Evolutionary conservation across 2,113 vertebrate genomes (phyloP).

Genomic region (Menidia beryllina): DNA sequence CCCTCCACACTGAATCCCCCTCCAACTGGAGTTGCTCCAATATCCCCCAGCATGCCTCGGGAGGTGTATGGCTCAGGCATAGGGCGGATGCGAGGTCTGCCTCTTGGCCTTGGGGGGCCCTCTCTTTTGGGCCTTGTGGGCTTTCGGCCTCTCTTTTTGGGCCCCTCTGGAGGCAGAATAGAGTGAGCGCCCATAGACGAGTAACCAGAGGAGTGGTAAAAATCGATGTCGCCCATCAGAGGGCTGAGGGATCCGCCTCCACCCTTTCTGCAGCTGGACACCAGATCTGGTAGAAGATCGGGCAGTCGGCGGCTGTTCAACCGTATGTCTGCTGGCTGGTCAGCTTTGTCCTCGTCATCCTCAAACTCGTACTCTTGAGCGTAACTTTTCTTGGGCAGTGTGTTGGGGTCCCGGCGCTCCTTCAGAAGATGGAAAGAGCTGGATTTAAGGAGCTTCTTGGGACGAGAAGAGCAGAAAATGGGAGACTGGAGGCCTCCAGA

Average conservation of each 20-base stretch:
- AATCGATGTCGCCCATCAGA: conserved; percentile 90
- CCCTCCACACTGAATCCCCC: conserved; percentile 71
- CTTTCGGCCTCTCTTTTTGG: conserved; percentile 90
- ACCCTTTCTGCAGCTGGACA: conserved; percentile 90
- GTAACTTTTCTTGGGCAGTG: conserved; percentile 91
- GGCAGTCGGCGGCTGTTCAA: conserved; percentile 91
- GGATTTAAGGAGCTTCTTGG: conserved; percentile 93
- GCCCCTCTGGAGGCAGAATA: conserved; percentile 82
- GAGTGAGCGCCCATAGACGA: conserved; percentile 79
- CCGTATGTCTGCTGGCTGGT: conserved; percentile 92
- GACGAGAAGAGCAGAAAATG: conserved; percentile 93
- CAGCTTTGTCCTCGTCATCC: conserved; percentile 92
- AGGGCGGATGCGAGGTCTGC: conserved; percentile 89
- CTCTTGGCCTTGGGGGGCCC: conserved; percentile 89
- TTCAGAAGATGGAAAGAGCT: conserved; percentile 93
- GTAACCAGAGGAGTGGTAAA: conserved; percentile 86
- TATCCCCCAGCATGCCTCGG: conserved; percentile 79
- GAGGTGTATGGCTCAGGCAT: conserved; percentile 85
- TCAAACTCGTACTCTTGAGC: conserved; percentile 96
- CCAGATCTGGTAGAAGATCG: conserved; percentile 89
- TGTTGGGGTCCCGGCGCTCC: conserved; percentile 89
- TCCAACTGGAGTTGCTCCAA: conserved; percentile 67
- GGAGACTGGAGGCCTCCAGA: conserved; percentile 86
- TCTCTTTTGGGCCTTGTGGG: conserved; percentile 92
- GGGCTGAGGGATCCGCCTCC: conserved; percentile 88